Evolutionary conservation across 2,113 vertebrate genomes (phyloP), one percentile per base, ranked within the genome.

Genomic region (Dipodomys merriami): DNA sequence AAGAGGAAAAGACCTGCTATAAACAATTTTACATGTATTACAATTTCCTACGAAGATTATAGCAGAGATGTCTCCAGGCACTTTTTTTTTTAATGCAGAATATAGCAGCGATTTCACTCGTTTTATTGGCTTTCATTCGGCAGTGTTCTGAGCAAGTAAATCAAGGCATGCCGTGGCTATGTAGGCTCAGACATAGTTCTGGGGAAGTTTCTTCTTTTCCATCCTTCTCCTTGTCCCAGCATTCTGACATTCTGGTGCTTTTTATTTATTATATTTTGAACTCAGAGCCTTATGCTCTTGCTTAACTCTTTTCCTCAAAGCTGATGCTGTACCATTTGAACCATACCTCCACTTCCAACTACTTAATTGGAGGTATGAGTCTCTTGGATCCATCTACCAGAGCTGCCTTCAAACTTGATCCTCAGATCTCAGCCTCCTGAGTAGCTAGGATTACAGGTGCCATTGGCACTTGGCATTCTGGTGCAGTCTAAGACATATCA

Each of bases 21-120:
- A 69, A 87, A 83, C 89, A 80, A 23, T 65, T 91, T 87, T 85
- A 62, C 62, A 62, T 76, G 62, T 60, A 68, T 90, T 83, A 27
- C 64, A 67, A 74, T 44, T 93, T 30, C 86, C 76, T 64, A 25
- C 78, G n/a, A 78, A 78, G 79, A 92, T 76, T 11, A 85, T 27
- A n/a, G 88, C 69, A 9, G 85, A 91, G 82, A 84, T 90, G 72
- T 88, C 86, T 89, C 71, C 83, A 23, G 91, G 72, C 62, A 7
- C 53, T 49, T 49, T 49, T 57, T 64, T 64, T 33, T 86, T 86
- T 84, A 87, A 71, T 72, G 82, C 80, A 71, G 88, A 78, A 44
- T 7, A 62, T 9, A 72, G 57, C 20, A 5, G 73, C 35, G 35
- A 71, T 76, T 71, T 53, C 73, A 27, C 64, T 68, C 29, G 0